Evolutionary conservation across 37 sponge, comb jelly and placozoan species (phyloP), one percentile per base, ranked within the genome.

Genomic region (Aphrocallistes beatrix): DNA sequence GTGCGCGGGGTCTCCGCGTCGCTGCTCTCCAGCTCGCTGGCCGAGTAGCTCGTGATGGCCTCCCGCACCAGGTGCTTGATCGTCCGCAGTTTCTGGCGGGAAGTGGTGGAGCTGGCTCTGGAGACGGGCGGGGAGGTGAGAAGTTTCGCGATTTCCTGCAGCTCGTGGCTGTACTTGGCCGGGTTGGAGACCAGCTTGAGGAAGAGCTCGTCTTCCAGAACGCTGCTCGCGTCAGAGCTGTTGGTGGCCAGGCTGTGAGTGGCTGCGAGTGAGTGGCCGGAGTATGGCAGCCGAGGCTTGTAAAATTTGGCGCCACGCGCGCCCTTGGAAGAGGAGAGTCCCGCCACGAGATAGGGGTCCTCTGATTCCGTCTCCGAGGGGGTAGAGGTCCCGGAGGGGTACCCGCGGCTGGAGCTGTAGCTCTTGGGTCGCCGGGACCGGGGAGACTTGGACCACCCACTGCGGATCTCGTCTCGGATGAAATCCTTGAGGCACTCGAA

Each of bases 121-220:
- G 75, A 60, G 21, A 30, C 75, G n/a, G 75, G 75, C 6, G 75
- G 75, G 21, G 75, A 60, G 34, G 75, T 60, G 75, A 60, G 75
- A 60, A 60, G 75, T 60, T 60, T 60, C 75, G 75, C 75, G 75
- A 60, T 60, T 60, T 60, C 75, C 75, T 60, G 75, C 3, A 60
- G 75, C 75, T 60, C 75, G 34, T 60, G n/a, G 75, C 75, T 60
- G 75, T 60, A 60, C 75, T 60, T 60, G 75, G 75, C 75, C n/a
- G 75, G 75, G 34, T 60, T 60, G 75, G 75, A 60, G 25, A 60
- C 75, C 8, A 60, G 75, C 75, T 60, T 60, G 28, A 60, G 10
- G 75, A 60, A 60, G 25, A 60, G 75, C 34, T 60, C 75, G 34
- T 60, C 75, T 3, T 60, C 75, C n/a, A 60, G 34, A 13, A 60